These are phyloP conservation scores for Conopomorpha cramerella DNA, from an alignment of 1,140 invertebrate genomes.

Conservation along the genomic window DNA sequence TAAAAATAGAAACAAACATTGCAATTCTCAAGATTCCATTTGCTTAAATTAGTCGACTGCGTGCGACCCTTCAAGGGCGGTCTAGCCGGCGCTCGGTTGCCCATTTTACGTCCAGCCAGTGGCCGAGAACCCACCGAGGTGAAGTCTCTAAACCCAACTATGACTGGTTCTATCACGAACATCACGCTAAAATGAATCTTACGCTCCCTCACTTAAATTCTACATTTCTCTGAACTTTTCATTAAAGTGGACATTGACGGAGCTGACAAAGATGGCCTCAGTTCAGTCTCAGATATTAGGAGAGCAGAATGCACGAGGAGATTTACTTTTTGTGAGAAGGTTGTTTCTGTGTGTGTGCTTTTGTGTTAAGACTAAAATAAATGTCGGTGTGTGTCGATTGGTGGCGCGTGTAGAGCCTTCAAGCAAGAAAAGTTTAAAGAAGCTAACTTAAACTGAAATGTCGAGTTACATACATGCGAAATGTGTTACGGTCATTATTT, in stretches of 20 bases:
- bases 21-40: not conserved
- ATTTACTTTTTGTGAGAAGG: too few species aligned
- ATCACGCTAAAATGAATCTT: not conserved
- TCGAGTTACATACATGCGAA: too few species aligned
- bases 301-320: conserved; percentile 13
- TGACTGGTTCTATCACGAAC: not conserved
- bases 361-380: not conserved
- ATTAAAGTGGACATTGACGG: not conserved
- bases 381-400: too few species aligned
- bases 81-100: too few species aligned
- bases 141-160: not conserved
- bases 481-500: too few species aligned
- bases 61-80: too few species aligned
- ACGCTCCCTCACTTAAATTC: too few species aligned
- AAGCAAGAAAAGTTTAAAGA: too few species aligned
- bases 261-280: conserved; percentile 43
- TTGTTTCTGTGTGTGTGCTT: not conserved
- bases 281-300: conserved; percentile 38
- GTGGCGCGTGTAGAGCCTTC: too few species aligned
- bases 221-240: not conserved
- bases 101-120: not conserved
- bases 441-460: too few species aligned
- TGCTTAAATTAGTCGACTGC: not conserved
- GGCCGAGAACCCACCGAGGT: not conserved
- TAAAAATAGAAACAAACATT: not conserved